Conservation (phyloP, 37 sponge, comb jelly and placozoan genomes). For the Spongilla lacustris region DNA sequence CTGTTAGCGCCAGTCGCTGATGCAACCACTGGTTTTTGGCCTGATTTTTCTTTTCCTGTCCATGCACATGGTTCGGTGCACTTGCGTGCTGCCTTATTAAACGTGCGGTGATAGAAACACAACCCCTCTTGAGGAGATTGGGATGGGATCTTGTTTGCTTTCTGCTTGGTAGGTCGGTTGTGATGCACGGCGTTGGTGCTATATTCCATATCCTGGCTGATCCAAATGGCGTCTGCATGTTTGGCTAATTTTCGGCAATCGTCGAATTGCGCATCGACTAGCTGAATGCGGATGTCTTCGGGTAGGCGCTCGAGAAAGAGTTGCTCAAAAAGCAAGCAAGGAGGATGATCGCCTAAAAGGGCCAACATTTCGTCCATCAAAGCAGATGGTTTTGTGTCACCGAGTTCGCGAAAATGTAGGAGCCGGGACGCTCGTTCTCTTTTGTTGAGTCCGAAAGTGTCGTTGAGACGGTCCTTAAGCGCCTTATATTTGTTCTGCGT, state of each 20-base stretch:
- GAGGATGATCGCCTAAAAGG: slow-evolving; percentile 10
- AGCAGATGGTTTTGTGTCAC: slow-evolving; percentile 8
- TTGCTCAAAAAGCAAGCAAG: slow-evolving; percentile 33
- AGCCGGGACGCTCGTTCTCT: slow-evolving; percentile 19
- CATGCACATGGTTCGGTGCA: slow-evolving; percentile 16
- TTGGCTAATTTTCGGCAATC: slow-evolving; percentile 7
- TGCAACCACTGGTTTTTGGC: not conserved
- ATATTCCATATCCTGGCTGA: not conserved
- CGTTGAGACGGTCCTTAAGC: slow-evolving; percentile 26
- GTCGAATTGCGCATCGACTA: not conserved
- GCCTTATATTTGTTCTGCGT: slow-evolving; percentile 13
- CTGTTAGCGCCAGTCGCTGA: not conserved
- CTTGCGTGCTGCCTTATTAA: slow-evolving; percentile 5
- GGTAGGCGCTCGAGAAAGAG: slow-evolving; percentile 30
- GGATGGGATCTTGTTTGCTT: not conserved
- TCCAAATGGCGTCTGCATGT: slow-evolving; percentile 24
- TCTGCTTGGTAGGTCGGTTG: not conserved
- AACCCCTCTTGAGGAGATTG: no score
- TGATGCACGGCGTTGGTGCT: not conserved
- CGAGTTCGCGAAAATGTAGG: slow-evolving; percentile 5
- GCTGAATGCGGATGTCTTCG: slow-evolving; percentile 6
- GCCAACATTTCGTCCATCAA: slow-evolving; percentile 40
- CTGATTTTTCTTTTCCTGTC: slow-evolving; percentile 6
- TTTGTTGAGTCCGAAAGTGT: slow-evolving; percentile 36
- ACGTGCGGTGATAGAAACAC: slow-evolving; percentile 27